phyloP scores from a whole-genome alignment of 2,113 vertebrate genomes.

The Zosterops japonicus region DNA sequence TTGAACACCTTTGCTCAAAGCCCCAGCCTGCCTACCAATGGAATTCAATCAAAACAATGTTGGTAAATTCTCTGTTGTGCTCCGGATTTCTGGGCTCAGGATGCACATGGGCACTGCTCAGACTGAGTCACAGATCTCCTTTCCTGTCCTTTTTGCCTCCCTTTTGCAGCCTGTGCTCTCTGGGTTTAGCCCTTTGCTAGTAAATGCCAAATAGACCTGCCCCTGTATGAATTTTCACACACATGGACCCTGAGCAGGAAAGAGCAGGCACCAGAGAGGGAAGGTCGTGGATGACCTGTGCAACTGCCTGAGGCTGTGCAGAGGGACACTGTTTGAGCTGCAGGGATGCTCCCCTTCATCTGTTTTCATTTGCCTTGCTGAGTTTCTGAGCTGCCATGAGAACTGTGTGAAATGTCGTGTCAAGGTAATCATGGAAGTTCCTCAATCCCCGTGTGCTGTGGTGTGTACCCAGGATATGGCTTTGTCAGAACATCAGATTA shows the following conservation, averaged over 20 bases:
- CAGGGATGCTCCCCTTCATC: background rate
- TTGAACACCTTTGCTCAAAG: too few relatives aligned
- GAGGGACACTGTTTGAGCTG: background rate
- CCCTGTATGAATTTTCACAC: background rate
- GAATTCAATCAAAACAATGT: too few relatives aligned
- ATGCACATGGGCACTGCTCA: background rate
- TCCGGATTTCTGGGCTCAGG: too few relatives aligned
- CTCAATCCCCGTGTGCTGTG: background rate
- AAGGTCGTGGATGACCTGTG: background rate
- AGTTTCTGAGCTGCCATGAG: background rate
- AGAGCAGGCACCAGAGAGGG: background rate
- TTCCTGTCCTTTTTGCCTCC: background rate
- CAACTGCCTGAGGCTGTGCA: background rate
- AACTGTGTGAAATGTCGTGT: background rate
- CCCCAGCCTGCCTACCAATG: too few relatives aligned
- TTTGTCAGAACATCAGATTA: background rate
- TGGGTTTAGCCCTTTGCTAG: background rate
- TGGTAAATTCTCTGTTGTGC: too few relatives aligned
- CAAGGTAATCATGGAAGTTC: background rate
- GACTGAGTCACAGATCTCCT: background rate
- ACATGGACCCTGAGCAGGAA: background rate
- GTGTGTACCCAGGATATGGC: background rate
- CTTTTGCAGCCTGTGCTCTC: fast-evolving
- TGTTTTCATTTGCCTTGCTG: background rate
- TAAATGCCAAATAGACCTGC: background rate